phyloP scores from a whole-genome alignment of 2,888 invertebrate species.

The Marasmarcha lunaedactyla region DNA sequence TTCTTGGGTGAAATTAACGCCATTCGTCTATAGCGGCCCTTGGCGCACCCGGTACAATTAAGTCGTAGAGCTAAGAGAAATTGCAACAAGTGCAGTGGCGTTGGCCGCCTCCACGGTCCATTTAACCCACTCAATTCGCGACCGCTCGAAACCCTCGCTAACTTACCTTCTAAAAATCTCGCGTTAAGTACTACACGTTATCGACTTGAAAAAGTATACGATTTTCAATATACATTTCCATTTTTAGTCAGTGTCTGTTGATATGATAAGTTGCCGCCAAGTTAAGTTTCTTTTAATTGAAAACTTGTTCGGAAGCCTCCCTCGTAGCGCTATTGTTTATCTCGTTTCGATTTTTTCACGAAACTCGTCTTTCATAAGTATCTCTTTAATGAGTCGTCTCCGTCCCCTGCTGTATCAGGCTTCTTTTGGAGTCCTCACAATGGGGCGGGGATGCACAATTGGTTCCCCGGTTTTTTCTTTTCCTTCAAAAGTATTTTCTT shows the following conservation, averaged over 20 bases:
- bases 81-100: conserved; percentile 56
- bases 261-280: conserved; percentile 4
- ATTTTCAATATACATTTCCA: conserved; percentile 5
- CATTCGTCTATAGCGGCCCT: conserved; percentile 46
- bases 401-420: conserved; percentile 31
- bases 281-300: conserved; percentile 33
- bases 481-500: conserved; percentile 20
- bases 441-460: conserved; percentile 34
- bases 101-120: conserved; percentile 47
- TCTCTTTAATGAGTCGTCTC: conserved; percentile 31
- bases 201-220: conserved; percentile 10
- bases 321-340: conserved; percentile 32
- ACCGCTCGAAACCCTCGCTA: conserved; percentile 32
- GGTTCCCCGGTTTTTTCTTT: conserved; percentile 25
- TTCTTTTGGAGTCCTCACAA: conserved; percentile 32
- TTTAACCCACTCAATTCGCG: conserved; percentile 53
- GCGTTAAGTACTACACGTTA: conserved; percentile 23
- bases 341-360: conserved; percentile 27
- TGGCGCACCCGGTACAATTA: conserved; percentile 52
- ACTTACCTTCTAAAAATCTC: conserved; percentile 25
- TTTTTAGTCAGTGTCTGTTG: conserved; percentile 1
- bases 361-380: conserved; percentile 35
- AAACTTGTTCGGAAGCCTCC: conserved; percentile 31
- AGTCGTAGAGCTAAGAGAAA: conserved; percentile 43
- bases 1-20: conserved; percentile 51